Evolutionary conservation across 1,140 invertebrate species (phyloP).

Genomic region (Magallana angulata): DNA sequence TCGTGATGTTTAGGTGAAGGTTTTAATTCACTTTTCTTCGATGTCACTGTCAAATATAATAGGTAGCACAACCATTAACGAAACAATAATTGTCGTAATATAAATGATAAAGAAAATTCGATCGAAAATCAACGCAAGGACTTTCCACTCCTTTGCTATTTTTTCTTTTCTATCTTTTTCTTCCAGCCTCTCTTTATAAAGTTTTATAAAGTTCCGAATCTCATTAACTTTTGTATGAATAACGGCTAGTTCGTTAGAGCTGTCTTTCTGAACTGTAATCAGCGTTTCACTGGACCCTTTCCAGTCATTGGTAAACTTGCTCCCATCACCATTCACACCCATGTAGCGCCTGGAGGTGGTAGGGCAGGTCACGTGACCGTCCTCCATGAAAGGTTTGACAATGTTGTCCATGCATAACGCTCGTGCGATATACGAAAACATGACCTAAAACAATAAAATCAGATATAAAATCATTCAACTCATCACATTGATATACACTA

Average conservation of each 20-base stretch:
- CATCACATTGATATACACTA: too few relatives aligned
- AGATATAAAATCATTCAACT: too few relatives aligned
- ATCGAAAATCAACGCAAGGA: conserved; percentile 78
- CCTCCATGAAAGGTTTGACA: conserved; percentile 67
- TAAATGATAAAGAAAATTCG: conserved; percentile 79
- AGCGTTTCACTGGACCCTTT: conserved; percentile 65
- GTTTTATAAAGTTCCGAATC: conserved; percentile 74
- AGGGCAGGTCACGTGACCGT: conserved; percentile 56
- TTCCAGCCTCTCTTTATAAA: conserved; percentile 70
- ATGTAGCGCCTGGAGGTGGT: conserved; percentile 61
- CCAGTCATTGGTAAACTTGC: conserved; percentile 64
- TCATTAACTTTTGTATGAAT: conserved; percentile 76
- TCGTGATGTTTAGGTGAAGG: not conserved
- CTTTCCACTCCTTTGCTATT: conserved; percentile 78
- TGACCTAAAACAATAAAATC: conserved; percentile 66
- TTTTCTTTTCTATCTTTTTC: conserved; percentile 78
- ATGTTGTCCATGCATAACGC: conserved; percentile 76
- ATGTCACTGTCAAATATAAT: conserved; percentile 62
- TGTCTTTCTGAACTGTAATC: conserved; percentile 54
- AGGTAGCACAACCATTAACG: conserved; percentile 76
- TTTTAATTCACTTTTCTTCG: not conserved
- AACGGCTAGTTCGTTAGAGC: conserved; percentile 66
- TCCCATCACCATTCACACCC: conserved; percentile 68
- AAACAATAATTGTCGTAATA: conserved; percentile 76
- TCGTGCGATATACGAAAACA: conserved; percentile 75